phyloP scores from a whole-genome alignment of 2,113 vertebrate genomes.

The Grammatotria lemairii region DNA sequence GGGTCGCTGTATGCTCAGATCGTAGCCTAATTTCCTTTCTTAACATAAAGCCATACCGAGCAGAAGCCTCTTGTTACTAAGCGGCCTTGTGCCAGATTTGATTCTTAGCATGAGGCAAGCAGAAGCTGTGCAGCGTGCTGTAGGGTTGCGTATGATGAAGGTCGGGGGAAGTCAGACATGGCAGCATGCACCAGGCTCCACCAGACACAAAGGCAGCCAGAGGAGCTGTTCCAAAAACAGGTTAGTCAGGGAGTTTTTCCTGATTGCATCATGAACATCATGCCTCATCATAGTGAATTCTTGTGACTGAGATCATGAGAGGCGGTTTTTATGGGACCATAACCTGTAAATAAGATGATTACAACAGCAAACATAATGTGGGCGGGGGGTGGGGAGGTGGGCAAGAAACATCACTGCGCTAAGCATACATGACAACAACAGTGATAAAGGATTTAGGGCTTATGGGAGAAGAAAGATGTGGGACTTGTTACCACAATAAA shows the following conservation, averaged over 20 bases:
- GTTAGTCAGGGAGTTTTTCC: constrained; percentile 27
- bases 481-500: constrained; percentile 46
- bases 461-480: constrained; percentile 38
- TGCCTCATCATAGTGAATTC: constrained; percentile 23
- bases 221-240: constrained; percentile 11
- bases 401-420: constrained; percentile 23
- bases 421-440: constrained; percentile 50
- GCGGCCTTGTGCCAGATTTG: constrained; percentile 30
- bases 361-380: constrained; percentile 19
- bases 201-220: not conserved
- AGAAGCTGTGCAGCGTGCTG: not conserved
- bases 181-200: not conserved
- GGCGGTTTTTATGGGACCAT: constrained; percentile 37
- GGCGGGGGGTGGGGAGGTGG: not conserved
- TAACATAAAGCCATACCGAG: constrained; percentile 8
- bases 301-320: constrained; percentile 35
- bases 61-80: constrained; percentile 22
- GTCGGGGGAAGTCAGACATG: not conserved
- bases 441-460: constrained; percentile 51
- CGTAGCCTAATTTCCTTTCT: constrained; percentile 42
- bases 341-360: constrained; percentile 57
- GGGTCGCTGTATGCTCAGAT: constrained; percentile 8
- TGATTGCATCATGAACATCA: constrained; percentile 20
- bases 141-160: not conserved
- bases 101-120: constrained; percentile 19